Evolutionary conservation across 1,140 invertebrate species (phyloP).

Genomic region (Eubasilissa regina): DNA sequence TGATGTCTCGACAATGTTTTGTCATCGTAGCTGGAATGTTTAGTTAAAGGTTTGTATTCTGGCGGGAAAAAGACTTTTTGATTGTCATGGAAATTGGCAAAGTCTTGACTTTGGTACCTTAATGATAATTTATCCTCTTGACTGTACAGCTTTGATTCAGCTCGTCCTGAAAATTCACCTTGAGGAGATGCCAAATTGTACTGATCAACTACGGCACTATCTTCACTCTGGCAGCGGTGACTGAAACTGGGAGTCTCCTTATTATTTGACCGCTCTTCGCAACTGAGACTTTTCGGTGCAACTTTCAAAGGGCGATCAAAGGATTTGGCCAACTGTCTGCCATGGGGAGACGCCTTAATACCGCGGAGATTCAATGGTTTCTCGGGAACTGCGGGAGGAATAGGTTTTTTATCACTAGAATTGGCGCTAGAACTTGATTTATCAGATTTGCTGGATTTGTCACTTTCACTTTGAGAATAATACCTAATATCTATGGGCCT

Average conservation of each 20-base stretch:
- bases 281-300: slow-evolving; percentile 71
- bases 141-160: slow-evolving; percentile 72
- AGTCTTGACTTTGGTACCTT: slow-evolving; percentile 77
- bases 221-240: slow-evolving; percentile 74
- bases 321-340: slow-evolving; percentile 6
- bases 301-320: slow-evolving; percentile 67
- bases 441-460: slow-evolving; percentile 66
- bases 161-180: slow-evolving; percentile 64
- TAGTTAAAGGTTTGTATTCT: slow-evolving; percentile 74
- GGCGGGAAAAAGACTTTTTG: slow-evolving; percentile 65
- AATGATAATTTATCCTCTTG: slow-evolving; percentile 75
- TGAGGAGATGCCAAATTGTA: slow-evolving; percentile 66
- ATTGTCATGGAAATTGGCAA: slow-evolving; percentile 70
- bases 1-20: slow-evolving; percentile 76
- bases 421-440: slow-evolving; percentile 72
- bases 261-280: slow-evolving; percentile 67
- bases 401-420: slow-evolving; percentile 67
- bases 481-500: slow-evolving; percentile 55
- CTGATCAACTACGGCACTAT: slow-evolving; percentile 68
- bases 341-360: slow-evolving; percentile 28
- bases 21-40: slow-evolving; percentile 76
- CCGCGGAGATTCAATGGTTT: slow-evolving; percentile 37
- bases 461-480: slow-evolving; percentile 67
- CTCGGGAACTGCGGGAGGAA: slow-evolving; percentile 37
- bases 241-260: slow-evolving; percentile 63